These are phyloP conservation scores for Pagetopsis macropterus DNA, from an alignment of 2,797 vertebrate species.

Conservation along the genomic window DNA sequence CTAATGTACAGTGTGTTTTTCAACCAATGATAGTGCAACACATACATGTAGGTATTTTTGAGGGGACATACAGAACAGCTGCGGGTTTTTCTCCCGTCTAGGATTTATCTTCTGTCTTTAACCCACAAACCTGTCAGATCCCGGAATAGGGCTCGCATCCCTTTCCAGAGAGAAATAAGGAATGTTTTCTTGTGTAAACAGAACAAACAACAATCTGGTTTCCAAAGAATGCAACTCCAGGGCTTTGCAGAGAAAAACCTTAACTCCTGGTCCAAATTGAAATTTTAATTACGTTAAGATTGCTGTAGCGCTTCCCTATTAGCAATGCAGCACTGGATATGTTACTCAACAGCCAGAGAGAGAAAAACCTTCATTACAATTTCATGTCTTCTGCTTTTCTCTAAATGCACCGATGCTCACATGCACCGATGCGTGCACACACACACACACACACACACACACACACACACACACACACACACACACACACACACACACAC, in stretches of 20 bases:
- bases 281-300: slow-evolving; percentile 76
- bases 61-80: slow-evolving; percentile 22
- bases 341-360: slow-evolving; percentile 63
- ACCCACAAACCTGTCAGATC: slow-evolving; percentile 55
- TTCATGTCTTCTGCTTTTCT: slow-evolving; percentile 67
- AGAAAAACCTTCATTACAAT: slow-evolving; percentile 69
- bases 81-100: slow-evolving; percentile 7
- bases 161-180: slow-evolving; percentile 35
- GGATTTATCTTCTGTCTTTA: slow-evolving; percentile 59
- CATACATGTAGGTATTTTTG: slow-evolving; percentile 32
- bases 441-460: no score
- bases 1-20: slow-evolving; percentile 34
- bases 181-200: slow-evolving; percentile 22
- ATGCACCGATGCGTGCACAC: slow-evolving; percentile 23
- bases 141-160: slow-evolving; percentile 12
- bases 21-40: slow-evolving; percentile 36
- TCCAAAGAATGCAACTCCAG: slow-evolving; percentile 40
- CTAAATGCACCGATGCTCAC: slow-evolving; percentile 51
- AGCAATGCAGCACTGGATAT: slow-evolving; percentile 76
- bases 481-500: no score
- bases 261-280: slow-evolving; percentile 67
- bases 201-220: slow-evolving; percentile 38
- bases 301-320: slow-evolving; percentile 66
- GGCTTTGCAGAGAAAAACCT: slow-evolving; percentile 49
- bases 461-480: slow-evolving; percentile 15